Evolutionary conservation across 2,113 vertebrate species (phyloP).

Genomic region (Otis tarda): DNA sequence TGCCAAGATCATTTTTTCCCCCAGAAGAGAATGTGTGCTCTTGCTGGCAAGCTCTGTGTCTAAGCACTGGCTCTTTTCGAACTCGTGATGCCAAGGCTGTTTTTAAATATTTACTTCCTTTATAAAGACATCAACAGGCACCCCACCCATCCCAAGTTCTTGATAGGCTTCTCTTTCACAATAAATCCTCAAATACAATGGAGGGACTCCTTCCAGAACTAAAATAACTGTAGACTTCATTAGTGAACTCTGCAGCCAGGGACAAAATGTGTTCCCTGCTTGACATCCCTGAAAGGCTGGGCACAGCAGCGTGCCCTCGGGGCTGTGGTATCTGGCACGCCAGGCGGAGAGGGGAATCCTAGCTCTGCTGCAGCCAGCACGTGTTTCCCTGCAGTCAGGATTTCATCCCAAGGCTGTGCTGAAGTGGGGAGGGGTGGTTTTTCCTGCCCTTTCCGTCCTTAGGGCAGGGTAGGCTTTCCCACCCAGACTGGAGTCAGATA

Average conservation of each 20-base stretch:
- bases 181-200: background rate
- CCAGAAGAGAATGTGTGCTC: background rate
- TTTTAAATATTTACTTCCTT: background rate
- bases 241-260: background rate
- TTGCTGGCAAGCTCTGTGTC: background rate
- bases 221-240: background rate
- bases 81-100: background rate
- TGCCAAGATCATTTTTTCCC: background rate
- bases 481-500: background rate
- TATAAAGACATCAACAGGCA: background rate
- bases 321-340: background rate
- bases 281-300: background rate
- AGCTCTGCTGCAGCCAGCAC: background rate
- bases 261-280: background rate
- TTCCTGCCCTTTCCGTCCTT: background rate
- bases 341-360: background rate
- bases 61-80: background rate
- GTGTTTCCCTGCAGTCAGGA: background rate
- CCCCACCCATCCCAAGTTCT: background rate
- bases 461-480: background rate
- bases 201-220: background rate
- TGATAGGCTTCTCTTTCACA: background rate
- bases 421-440: background rate
- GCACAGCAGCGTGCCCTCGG: fast-evolving
- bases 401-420: background rate